Evolutionary conservation across 2,888 invertebrate species (phyloP).

Genomic region (Ectobius pallidus): DNA sequence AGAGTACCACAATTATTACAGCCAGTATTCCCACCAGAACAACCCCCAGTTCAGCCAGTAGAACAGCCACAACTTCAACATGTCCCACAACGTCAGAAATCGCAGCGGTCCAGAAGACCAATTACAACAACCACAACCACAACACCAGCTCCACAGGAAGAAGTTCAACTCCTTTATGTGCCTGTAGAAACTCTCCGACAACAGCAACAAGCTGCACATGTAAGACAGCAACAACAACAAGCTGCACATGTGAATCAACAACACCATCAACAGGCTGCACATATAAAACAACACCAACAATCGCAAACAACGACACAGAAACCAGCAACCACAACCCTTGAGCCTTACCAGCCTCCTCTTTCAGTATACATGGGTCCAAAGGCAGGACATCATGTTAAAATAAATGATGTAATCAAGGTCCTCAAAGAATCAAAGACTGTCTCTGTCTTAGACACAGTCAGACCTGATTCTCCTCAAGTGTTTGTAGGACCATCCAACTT

Average conservation of each 20-base stretch:
- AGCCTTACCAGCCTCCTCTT: conserved; percentile 83
- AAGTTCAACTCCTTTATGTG: conserved; percentile 81
- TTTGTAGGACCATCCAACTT: conserved; percentile 83
- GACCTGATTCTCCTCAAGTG: conserved; percentile 71
- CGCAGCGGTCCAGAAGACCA: not conserved
- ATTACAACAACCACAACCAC: not conserved
- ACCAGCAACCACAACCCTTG: conserved; percentile 7
- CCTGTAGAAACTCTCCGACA: conserved; percentile 76
- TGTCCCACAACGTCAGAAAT: not conserved
- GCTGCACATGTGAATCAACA: no score
- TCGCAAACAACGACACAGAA: not conserved
- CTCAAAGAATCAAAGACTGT: conserved; percentile 75
- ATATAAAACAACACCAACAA: not conserved
- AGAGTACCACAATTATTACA: not conserved
- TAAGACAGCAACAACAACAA: conserved; percentile 21
- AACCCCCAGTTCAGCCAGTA: not conserved
- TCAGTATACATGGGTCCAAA: conserved; percentile 73
- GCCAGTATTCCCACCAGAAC: not conserved
- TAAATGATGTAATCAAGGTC: conserved; percentile 68
- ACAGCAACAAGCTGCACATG: conserved; percentile 46
- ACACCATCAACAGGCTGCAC: not conserved
- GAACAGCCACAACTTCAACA: not conserved
- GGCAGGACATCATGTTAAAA: conserved; percentile 60
- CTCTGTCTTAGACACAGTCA: conserved; percentile 76
- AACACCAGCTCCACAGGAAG: conserved; percentile 47